phyloP scores from a whole-genome alignment of 2,888 invertebrate species.

The Teinopalpus imperialis region DNA sequence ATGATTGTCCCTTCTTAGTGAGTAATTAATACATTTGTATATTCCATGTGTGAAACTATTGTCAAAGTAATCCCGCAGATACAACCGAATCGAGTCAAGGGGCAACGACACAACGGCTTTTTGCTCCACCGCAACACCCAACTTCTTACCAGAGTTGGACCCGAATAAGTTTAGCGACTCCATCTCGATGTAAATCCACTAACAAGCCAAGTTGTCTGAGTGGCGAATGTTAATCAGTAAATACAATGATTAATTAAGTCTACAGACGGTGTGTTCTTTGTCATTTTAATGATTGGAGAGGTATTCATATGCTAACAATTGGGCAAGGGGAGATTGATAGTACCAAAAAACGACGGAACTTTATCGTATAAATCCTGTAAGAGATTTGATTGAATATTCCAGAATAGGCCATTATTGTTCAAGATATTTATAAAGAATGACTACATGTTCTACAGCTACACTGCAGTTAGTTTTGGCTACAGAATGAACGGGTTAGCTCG shows the following conservation, averaged over 20 bases:
- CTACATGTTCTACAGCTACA: no score
- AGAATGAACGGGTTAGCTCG: no score
- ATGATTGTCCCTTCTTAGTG: no score
- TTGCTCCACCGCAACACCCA: conserved; percentile 25
- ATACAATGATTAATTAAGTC: conserved; percentile 77
- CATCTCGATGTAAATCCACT: conserved; percentile 70
- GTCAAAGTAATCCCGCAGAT: conserved; percentile 5
- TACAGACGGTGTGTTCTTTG: conserved; percentile 63
- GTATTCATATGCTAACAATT: conserved; percentile 59
- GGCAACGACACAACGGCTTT: conserved; percentile 9
- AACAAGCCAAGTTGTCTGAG: conserved; percentile 57
- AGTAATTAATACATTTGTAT: no score
- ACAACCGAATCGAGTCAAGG: neutral
- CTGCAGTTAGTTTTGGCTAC: no score
- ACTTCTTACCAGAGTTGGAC: conserved; percentile 34
- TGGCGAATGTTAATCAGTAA: conserved; percentile 68
- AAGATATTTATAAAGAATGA: no score
- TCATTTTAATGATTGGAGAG: conserved; percentile 67
- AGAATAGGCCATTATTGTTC: no score
- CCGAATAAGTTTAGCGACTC: conserved; percentile 50
- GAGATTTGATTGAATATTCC: no score
- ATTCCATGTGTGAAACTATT: neutral
- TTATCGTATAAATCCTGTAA: no score
- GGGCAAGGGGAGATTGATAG: conserved; percentile 12
- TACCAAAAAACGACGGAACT: no score